Evolutionary conservation across 2,113 vertebrate species (phyloP), one percentile per base, ranked within the genome.

Genomic region (Anser cygnoides): DNA sequence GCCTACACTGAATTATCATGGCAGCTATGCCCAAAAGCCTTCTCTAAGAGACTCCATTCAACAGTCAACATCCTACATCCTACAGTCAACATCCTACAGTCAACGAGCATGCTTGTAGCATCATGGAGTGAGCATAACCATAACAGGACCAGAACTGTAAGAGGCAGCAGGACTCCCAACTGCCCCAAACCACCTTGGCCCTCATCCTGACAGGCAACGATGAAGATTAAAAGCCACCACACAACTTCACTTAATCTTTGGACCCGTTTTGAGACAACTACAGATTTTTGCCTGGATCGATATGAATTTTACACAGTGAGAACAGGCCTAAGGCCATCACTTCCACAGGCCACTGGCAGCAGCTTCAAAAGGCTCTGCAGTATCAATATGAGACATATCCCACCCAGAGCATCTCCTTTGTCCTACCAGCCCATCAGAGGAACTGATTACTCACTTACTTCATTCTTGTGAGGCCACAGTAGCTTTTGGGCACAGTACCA

Each of bases 51-150:
- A 49, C 20, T 49, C 21, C 46, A 11, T 49, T 49, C 20, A 49
- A 49, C 39, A 39, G 41, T 41, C 41, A 41, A 41, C 44, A 46
- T 19, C 19, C 44, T 19, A 46, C 44, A 46, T 46, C 44, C 44
- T 46, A 46, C 46, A 49, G 46, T 46, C 46, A 46, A 46, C 44
- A 46, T 20, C 46, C 67, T 52, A 29, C 54, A 86, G 76, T 13
- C 73, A 70, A 3, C 2, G 4, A n/a, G 16, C 33, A 7, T 9
- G 43, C 5, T 35, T 1, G 1, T 3, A 79, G 50, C 35, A 57
- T 8, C 11, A 11, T 13, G 31, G 46, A 41, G 12, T 11, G 11
- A 52, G 25, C 0, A 0, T 28, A 86, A 63, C 10, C 4, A 1
- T 41, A 75, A 46, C 19, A 77, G 15, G 25, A 14, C 52, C 65